Percentiles rank a stretch among this genome's conserved stretches.
phyloP scores from a whole-genome alignment of 1,140 invertebrate species.

The Delia radicum region DNA sequence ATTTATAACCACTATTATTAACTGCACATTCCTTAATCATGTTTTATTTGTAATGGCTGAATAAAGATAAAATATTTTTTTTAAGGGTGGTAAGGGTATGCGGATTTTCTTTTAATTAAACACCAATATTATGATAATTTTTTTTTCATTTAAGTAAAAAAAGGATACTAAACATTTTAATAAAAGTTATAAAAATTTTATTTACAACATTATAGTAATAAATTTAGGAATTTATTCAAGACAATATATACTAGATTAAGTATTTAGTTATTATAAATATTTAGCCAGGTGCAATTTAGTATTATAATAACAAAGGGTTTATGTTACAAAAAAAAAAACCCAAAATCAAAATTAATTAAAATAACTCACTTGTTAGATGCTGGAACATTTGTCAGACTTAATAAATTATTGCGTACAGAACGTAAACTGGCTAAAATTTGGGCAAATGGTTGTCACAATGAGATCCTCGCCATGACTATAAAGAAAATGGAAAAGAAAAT shows the following conservation, averaged over 20 bases:
- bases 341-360: conserved; percentile 11
- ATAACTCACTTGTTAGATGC: conserved; percentile 80
- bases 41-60: no score
- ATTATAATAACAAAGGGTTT: neutral
- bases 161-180: neutral
- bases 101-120: no score
- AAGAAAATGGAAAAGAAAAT: conserved; percentile 45
- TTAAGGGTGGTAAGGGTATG: no score
- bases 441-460: conserved; percentile 99
- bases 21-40: no score
- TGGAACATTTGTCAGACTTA: conserved; percentile 92
- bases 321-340: neutral
- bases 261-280: neutral
- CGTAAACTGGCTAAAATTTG: conserved; percentile 97
- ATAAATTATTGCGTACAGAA: conserved; percentile 96
- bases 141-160: no score
- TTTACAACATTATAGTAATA: neutral
- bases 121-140: no score
- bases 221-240: neutral
- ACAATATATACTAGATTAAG: neutral
- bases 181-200: neutral
- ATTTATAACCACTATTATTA: no score
- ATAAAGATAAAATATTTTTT: no score
- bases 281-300: neutral
- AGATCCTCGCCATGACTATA: conserved; percentile 96